Base-by-base conservation (phyloP, 1,140 invertebrate species). In the Daktulosphaira vitifoliae region DNA sequence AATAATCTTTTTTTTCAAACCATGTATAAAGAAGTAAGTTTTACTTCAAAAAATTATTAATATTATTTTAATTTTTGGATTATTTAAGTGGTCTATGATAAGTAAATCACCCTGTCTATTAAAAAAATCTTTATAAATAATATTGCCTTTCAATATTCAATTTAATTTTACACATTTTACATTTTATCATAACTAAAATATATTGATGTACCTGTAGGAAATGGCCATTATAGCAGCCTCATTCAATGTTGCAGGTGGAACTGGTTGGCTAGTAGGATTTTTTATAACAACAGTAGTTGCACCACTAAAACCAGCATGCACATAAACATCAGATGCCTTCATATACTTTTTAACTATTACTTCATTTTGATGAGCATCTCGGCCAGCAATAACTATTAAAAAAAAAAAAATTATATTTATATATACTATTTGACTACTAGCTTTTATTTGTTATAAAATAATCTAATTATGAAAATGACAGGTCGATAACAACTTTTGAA, bases 331-430 rank as follows among this genome's bases (percentile, higher is more conserved):
- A 65, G 82, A 85, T 16, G 85, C 71, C 52, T 85, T 84, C 77
- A 99, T 81, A 75, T 96, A 96, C 59, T 89, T 81, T 75, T 98
- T 98, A 1, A 99, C 96, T 68, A 99, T 83, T 26, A 98, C 71
- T 76, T 99, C 96, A 78, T 99, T 99, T 77, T 99, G 96, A 68
- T 97, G 93, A 68, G 92, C 89, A 81, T 99, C 97, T 70, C 94
- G 80, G 16, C 97, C 97, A 64, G 87, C 96, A 73, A 99, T 90
- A 39, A 99, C 83, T 79, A 71, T n/a, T n/a, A n/a, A n/a, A 46
- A 52, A 70, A 48, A 69, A 53, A 66, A 62, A 59, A 13, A 38
- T 52, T 39, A 37, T n/a, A 48, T 5, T 9, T 51, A 51, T 2
- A 20, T 51, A 20, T n/a, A 39, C 38, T 39, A n/a, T n/a, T 8